Evolutionary conservation across 1,140 invertebrate genomes (phyloP), one percentile per base, ranked within the genome.

Genomic region (Aphelenchoides fujianensis): DNA sequence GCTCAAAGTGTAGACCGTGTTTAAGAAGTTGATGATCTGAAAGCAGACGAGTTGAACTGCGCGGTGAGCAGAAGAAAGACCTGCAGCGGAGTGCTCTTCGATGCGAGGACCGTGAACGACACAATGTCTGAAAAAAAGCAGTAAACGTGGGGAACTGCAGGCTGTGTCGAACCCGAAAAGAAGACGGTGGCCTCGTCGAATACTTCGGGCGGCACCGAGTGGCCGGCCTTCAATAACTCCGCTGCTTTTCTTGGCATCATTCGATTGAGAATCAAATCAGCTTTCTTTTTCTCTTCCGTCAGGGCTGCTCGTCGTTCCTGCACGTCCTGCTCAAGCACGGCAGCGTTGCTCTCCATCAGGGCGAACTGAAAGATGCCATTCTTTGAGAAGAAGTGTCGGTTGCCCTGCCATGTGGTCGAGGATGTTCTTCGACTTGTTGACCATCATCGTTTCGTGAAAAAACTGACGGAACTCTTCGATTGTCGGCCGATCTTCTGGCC

Each of bases 91-190:
- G 81, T 82, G 53, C 78, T 82, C 66, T 80, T 80, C 23, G 92
- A 92, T 2, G 93, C 93, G 73, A 96, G 92, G 37, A 90, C 91
- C 52, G 93, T 96, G 87, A 96, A 97, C 34, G 93, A 93, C 64
- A 95, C 93, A 79, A 96, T 95, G 84, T 96, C 93, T 89, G 77
- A 95, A 92, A 85, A 48, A 48, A 48, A 48, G 12, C 41, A n/a
- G n/a, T n/a, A n/a, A n/a, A n/a, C n/a, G n/a, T n/a, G n/a, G n/a
- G n/a, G n/a, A n/a, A n/a, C n/a, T n/a, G n/a, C n/a, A n/a, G n/a
- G n/a, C n/a, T n/a, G n/a, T n/a, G 41, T 48, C 12, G 12, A 48
- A 48, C 63, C 36, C 63, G 7, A 7, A 32, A 92, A 96, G 0
- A 90, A 92, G 12, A 48, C 41, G 23, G 12, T 48, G 41, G 23